Conservation (phyloP, 2,113 vertebrate species). For the Atlantisia rogersi region DNA sequence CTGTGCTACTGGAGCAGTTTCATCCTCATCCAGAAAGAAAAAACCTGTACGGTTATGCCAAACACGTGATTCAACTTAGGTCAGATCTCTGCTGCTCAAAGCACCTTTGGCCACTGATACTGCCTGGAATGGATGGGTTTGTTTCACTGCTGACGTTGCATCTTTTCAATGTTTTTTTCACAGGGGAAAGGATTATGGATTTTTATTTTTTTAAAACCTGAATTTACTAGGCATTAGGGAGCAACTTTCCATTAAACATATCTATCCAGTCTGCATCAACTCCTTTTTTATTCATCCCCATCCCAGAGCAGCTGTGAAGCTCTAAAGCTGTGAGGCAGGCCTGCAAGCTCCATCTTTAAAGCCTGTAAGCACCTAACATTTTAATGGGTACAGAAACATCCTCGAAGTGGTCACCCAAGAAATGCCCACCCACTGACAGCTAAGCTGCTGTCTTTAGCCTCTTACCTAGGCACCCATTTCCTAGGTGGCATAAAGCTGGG, state of each 20-base stretch:
- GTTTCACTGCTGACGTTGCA: not conserved
- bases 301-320: not conserved
- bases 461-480: not conserved
- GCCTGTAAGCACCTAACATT: not conserved
- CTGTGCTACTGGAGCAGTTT: conserved; percentile 32
- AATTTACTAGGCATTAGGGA: not conserved
- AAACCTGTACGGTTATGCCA: not conserved
- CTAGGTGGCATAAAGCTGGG: not conserved
- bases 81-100: conserved; percentile 13
- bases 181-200: not conserved
- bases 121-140: not conserved
- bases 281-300: not conserved
- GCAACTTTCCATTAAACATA: not conserved
- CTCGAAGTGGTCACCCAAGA: not conserved
- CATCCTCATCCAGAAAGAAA: conserved; percentile 29
- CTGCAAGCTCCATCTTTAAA: not conserved
- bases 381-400: not conserved
- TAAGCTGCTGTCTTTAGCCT: not conserved
- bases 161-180: not conserved
- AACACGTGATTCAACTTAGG: conserved; percentile 37
- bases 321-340: not conserved
- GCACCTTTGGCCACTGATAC: not conserved
- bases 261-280: not conserved
- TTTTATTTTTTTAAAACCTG: not conserved
- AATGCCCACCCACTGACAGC: not conserved